Evolutionary conservation across 2,113 vertebrate genomes (phyloP), one percentile per base, ranked within the genome.

Genomic region (Willisornis vidua): DNA sequence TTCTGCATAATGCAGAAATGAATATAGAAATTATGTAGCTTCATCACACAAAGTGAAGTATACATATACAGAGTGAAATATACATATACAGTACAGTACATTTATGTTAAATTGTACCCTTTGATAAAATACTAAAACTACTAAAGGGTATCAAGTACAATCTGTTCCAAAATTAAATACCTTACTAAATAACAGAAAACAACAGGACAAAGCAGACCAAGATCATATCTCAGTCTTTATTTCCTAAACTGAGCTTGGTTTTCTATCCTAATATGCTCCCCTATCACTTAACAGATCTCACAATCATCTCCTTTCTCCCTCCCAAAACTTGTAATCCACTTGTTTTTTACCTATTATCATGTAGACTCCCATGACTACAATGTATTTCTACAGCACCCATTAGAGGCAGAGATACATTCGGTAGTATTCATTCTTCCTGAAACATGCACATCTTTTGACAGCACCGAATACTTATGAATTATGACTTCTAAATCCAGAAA

Each of bases 401-500:
- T 46, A 66, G 37, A 73, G 35, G 14, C 49, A 94, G 62, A 81
- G 23, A 59, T 51, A n/a, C 31, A 46, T 57, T 83, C 26, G 6
- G 11, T 39, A 83, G 7, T 37, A 55, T 20, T 81, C 25, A 13
- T 41, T 78, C 73, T 75, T 85, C 48, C 45, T 75, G 72, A 3
- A 85, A 89, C 26, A n/a, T 1, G 29, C 24, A n/a, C 1, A 2
- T 59, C 61, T 88, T 66, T 58, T 77, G 59, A 79, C 51, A 93
- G 75, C 35, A 19, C 16, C 39, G 72, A 84, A 79, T 33, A 55
- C n/a, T 73, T 91, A 68, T 35, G 49, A 82, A 85, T 85, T 79
- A 87, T 12, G 19, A 88, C 12, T 97, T 93, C 83, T 73, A 92
- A 88, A 95, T 80, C 37, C 39, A 85, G 51, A 63, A 90, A 73